A percentile compares a stretch with the other conserved stretches of the same genome.
These are phyloP conservation scores for Xenopus borealis DNA, from an alignment of 2,113 vertebrate species.

Conservation along the genomic window DNA sequence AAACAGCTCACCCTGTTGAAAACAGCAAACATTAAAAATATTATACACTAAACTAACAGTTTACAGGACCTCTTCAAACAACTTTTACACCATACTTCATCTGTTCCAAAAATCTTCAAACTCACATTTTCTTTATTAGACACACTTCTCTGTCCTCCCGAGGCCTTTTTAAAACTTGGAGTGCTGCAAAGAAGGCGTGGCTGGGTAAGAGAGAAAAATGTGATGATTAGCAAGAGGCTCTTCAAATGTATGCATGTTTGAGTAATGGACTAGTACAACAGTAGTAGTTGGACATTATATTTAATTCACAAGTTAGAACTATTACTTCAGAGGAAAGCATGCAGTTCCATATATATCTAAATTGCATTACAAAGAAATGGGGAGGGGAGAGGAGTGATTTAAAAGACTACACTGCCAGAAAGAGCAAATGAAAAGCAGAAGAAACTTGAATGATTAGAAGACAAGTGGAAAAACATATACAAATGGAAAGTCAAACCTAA, in stretches of 20 bases:
- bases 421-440: no score
- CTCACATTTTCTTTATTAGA: slow-evolving; percentile 61
- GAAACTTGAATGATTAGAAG: no score
- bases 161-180: slow-evolving; percentile 49
- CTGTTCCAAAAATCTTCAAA: background rate
- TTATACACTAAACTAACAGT: background rate
- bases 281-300: no score
- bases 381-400: no score
- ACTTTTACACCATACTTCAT: background rate
- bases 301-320: no score
- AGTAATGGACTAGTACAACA: no score
- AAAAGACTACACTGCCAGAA: no score
- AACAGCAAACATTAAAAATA: background rate
- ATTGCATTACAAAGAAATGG: no score
- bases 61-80: background rate
- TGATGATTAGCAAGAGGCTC: background rate
- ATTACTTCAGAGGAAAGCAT: no score
- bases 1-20: slow-evolving; percentile 45
- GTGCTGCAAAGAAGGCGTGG: slow-evolving; percentile 61
- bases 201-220: slow-evolving; percentile 29
- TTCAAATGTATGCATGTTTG: background rate
- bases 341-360: no score
- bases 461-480: no score
- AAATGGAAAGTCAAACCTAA: no score
- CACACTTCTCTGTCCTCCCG: background rate